A percentile compares a stretch with the other conserved stretches of the same genome.
Conservation (phyloP, 2,113 vertebrate species). For the Lasiurus cinereus region DNA sequence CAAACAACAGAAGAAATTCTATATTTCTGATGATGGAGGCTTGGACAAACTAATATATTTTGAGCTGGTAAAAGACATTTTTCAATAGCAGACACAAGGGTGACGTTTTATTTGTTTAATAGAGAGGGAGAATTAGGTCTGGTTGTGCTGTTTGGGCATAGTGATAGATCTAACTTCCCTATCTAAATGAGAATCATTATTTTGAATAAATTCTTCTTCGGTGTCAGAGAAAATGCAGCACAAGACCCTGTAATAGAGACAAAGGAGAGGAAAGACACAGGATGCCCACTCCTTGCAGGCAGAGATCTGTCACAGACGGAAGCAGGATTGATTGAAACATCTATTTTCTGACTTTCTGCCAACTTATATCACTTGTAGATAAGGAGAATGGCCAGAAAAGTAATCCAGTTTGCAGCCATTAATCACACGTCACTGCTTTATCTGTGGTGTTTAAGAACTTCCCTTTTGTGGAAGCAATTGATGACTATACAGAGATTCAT, state of each 20-base stretch:
- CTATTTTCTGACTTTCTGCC: conserved; percentile 44
- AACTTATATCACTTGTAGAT: conserved; percentile 25
- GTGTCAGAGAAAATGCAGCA: conserved; percentile 33
- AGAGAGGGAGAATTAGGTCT: conserved; percentile 53
- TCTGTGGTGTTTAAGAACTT: background rate
- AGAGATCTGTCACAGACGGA: conserved; percentile 45
- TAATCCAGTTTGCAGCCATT: background rate
- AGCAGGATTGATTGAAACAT: conserved; percentile 47
- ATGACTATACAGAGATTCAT: background rate
- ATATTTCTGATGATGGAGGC: background rate
- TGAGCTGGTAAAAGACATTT: background rate
- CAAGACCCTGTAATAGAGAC: background rate
- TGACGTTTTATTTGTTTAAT: conserved; percentile 71
- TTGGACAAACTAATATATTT: conserved; percentile 60
- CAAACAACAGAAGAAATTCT: conserved; percentile 59
- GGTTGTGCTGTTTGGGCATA: background rate
- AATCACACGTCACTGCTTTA: background rate
- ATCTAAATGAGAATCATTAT: conserved; percentile 68
- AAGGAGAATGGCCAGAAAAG: background rate
- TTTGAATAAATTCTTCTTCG: conserved; percentile 59
- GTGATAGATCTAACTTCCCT: conserved; percentile 50
- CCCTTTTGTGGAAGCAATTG: background rate
- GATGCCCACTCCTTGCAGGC: background rate
- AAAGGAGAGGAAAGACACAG: background rate
- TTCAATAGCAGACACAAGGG: conserved; percentile 32